Base-by-base conservation (phyloP, 2,113 vertebrate genomes). In the Neogobius melanostomus region DNA sequence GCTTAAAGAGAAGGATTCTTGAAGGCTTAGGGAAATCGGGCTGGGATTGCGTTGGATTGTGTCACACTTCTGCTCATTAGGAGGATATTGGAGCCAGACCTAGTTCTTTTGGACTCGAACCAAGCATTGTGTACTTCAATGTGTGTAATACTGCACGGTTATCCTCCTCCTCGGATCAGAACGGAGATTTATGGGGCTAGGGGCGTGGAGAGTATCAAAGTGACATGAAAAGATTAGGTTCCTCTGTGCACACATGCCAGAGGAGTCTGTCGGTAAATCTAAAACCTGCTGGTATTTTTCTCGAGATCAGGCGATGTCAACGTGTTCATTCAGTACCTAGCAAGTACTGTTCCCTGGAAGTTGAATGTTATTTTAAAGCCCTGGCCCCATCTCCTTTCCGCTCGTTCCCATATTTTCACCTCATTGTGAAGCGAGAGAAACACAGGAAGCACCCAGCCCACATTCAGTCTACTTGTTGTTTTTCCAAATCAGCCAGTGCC, bases 361-460 rank as follows among this genome's bases (percentile, higher is more conserved):
- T 6, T 9, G 47, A 48, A 64, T 47, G 47, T 64, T 64, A 47
- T 64, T 45, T 47, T 45, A n/a, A 8, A 46, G 28, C 42, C 44
- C 68, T 51, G 14, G 66, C 47, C 51, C 49, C n/a, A 8, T 54
- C 66, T 72, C 64, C 45, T 59, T 53, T 53, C 17, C 10, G 53
- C 51, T 73, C 11, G 42, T 62, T 11, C 51, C 67, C 59, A 75
- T 57, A 65, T 80, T 87, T 62, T 28, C 69, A 82, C 76, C 71
- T 84, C 80, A 80, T 86, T 82, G 80, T 76, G 76, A 79, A 64
- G 75, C 68, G 71, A 74, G 49, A 76, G 72, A 79, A 85, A 83
- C 64, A 59, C 75, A 89, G 82, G 86, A 84, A 87, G 80, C 44
- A n/a, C 67, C 71, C 79, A 64, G 17, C 69, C 75, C 75, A 63